Percentiles rank a stretch among this genome's conserved stretches.
These are phyloP conservation scores for Drosophila dunni DNA, from an alignment of 1,140 invertebrate genomes.

Conservation along the genomic window DNA sequence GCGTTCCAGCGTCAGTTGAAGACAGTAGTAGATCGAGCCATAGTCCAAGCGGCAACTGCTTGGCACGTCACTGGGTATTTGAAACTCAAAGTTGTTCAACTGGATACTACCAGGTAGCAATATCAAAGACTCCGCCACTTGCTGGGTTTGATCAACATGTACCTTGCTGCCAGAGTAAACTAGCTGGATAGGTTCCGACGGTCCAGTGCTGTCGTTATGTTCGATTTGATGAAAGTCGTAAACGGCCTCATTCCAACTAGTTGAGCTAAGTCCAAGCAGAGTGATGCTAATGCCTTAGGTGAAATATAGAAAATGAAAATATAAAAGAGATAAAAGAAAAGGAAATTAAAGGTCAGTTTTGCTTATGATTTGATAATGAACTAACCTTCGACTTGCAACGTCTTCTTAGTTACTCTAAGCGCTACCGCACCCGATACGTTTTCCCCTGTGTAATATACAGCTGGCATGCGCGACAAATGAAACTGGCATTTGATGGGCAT, in stretches of 20 bases:
- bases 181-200: conserved; percentile 18
- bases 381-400: conserved; percentile 60
- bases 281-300: conserved; percentile 43
- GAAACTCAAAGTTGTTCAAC: conserved; percentile 44
- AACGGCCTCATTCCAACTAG: conserved; percentile 47
- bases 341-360: conserved; percentile 30
- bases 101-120: conserved; percentile 29
- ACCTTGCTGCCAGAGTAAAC: conserved; percentile 26
- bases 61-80: conserved; percentile 52
- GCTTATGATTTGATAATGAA: conserved; percentile 25
- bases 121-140: conserved; percentile 10
- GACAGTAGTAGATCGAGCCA: conserved; percentile 49
- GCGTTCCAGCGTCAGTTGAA: conserved; percentile 49
- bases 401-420: conserved; percentile 44
- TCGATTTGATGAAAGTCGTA: conserved; percentile 42
- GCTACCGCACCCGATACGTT: conserved; percentile 57
- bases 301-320: no score
- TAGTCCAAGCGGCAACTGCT: conserved; percentile 52
- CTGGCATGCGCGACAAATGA: conserved; percentile 62
- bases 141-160: conserved; percentile 41
- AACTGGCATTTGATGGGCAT: conserved; percentile 69
- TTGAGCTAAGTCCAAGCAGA: conserved; percentile 45
- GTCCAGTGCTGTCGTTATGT: conserved; percentile 57
- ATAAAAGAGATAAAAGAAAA: not conserved
- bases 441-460: conserved; percentile 69